phyloP scores from a whole-genome alignment of 2,113 vertebrate genomes.

The Nansenia antarctica region DNA sequence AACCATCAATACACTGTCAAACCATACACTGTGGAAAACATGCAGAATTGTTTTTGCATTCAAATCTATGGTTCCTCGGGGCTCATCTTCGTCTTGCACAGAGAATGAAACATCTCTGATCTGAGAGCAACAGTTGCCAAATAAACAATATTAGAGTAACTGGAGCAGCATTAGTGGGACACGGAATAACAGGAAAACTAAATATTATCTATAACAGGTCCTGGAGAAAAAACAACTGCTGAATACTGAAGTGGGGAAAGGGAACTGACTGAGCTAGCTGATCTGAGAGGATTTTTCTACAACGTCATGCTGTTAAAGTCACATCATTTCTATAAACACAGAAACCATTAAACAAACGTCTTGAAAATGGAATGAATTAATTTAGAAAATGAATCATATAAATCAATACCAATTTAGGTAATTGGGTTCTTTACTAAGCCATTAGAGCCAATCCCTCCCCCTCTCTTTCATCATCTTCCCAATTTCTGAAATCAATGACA shows the following conservation, averaged over 20 bases:
- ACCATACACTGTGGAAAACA: too few species aligned
- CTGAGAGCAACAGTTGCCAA: constrained; percentile 19
- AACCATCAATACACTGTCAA: too few species aligned
- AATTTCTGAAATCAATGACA: constrained; percentile 16
- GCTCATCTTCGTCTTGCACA: not conserved
- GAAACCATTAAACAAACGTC: constrained; percentile 18
- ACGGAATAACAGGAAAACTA: constrained; percentile 16
- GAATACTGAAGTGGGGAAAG: constrained; percentile 14
- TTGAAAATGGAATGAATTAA: not conserved
- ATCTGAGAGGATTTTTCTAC: not conserved
- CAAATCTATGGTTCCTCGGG: too few species aligned
- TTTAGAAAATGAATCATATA: not conserved
- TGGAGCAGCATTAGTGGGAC: constrained; percentile 7
- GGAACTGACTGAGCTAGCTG: constrained; percentile 1
- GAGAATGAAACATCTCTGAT: not conserved
- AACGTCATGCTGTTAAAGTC: not conserved
- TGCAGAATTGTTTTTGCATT: too few species aligned
- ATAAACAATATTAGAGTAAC: constrained; percentile 10
- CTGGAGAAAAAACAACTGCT: constrained; percentile 31
- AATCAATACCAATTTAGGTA: constrained; percentile 12
- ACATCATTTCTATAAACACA: constrained; percentile 7
- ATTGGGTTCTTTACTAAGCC: constrained; percentile 15
- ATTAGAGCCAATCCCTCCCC: not conserved
- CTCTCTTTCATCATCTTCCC: constrained; percentile 27
- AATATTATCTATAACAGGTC: constrained; percentile 27